Conservation (phyloP, 2,888 invertebrate genomes). For the Stenichneumon culpator region DNA sequence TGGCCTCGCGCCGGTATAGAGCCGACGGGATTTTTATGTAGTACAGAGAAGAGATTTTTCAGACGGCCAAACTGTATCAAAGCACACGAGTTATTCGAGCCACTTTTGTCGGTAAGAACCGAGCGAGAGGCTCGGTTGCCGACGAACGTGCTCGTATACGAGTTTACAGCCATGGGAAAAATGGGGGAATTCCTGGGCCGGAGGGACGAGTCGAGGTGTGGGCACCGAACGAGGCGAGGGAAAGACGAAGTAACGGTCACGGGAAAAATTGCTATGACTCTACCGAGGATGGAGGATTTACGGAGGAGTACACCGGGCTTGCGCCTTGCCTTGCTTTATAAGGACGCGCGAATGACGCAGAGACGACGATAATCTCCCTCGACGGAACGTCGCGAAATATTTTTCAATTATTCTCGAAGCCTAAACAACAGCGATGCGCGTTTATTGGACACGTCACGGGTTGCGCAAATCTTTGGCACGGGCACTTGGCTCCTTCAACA, state of each 20-base stretch:
- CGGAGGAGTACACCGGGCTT: background rate
- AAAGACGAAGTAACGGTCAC: constrained; percentile 59
- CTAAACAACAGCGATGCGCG: background rate
- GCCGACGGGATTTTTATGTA: constrained; percentile 43
- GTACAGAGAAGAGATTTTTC: constrained; percentile 25
- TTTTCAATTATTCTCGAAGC: background rate
- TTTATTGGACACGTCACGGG: background rate
- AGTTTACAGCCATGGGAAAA: constrained; percentile 37
- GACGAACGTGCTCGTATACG: constrained; percentile 3
- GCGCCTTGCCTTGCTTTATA: background rate
- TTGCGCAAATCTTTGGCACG: background rate
- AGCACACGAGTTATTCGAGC: constrained; percentile 21
- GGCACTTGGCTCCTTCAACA: background rate
- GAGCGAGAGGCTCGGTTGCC: background rate
- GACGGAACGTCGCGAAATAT: background rate
- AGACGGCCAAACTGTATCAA: background rate
- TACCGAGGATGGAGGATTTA: background rate
- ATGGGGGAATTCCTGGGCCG: constrained; percentile 37
- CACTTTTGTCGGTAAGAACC: constrained; percentile 21
- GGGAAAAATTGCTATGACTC: constrained; percentile 50
- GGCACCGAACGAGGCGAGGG: constrained; percentile 5
- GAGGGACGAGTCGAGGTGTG: constrained; percentile 9
- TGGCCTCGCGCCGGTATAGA: constrained; percentile 60
- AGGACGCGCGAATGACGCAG: constrained; percentile 1
- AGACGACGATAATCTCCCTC: background rate